Base-by-base conservation (phyloP, 2,797 vertebrate species). In the Oophaga sylvatica region DNA sequence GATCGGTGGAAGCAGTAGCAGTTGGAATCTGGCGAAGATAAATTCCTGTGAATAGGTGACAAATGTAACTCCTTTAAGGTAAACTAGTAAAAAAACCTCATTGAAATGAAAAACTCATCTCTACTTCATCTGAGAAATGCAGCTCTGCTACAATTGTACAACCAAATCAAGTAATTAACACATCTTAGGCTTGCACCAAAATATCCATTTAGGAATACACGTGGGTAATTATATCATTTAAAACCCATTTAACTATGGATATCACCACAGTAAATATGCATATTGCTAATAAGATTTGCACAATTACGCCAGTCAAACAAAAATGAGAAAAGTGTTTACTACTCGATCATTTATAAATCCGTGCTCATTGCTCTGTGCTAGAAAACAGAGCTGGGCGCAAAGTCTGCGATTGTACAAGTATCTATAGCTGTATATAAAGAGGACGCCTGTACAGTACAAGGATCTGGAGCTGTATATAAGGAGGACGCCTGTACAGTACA, bases 231-330 rank as follows among this genome's bases (percentile, higher is more conserved):
- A 94, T 94, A 94, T 94, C 92, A 94, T 94, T 94, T 94, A 94
- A 94, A 94, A 93, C 90, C 93, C 91, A 94, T 94, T 94, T 93
- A 94, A 92, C 93, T 93, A 93, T 92, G 93, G 93, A 92, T 92
- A 93, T 93, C 93, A 92, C 93, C 91, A 94, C 93, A 94, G 94
- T 94, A 94, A 94, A 94, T 94, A 94, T 93, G 93, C 94, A 94
- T 94, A 94, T 94, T 94, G 94, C 93, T 94, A 94, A 94, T 94
- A 94, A 93, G 94, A 93, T 94, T 94, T 94, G 92, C 93, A 93
- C 94, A 94, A 94, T 94, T 94, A 94, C 93, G 91, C 90, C 93
- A 87, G 92, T 93, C 94, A 94, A 94, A 94, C 93, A 94, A 91
- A 80, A 84, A 88, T 65, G 94, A 92, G 91, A 92, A 88, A 92